A percentile compares a stretch with the other conserved stretches of the same genome.
phyloP scores from a whole-genome alignment of 2,888 invertebrate genomes.

The Cataglyphis altisquamis region DNA sequence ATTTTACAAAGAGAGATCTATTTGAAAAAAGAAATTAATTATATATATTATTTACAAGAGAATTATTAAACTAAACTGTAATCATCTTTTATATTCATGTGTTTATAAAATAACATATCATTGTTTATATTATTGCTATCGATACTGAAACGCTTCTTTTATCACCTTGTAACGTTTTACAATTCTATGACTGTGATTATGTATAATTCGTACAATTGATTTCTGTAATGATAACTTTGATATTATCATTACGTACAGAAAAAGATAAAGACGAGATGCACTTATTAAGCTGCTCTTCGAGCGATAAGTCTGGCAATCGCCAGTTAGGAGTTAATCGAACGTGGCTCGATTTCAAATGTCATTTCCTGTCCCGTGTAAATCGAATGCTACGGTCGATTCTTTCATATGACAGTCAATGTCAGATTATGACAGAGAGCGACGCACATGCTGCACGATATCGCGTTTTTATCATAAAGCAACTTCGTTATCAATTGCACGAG shows the following conservation, averaged over 20 bases:
- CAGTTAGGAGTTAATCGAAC: conserved; percentile 34
- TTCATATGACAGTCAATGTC: conserved; percentile 55
- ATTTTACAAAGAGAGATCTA: background rate
- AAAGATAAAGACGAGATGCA: background rate
- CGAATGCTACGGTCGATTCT: conserved; percentile 60
- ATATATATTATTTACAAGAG: background rate
- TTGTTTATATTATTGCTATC: background rate
- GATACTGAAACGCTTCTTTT: background rate
- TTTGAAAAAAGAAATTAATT: background rate
- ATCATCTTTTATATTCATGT: background rate
- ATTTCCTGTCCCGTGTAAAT: conserved; percentile 73
- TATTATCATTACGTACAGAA: background rate
- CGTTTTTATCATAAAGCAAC: conserved; percentile 42
- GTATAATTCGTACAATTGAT: conserved; percentile 11
- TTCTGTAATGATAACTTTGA: conserved; percentile 5
- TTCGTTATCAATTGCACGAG: conserved; percentile 11
- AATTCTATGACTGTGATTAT: background rate
- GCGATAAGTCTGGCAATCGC: background rate
- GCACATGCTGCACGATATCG: conserved; percentile 68
- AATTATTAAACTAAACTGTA: background rate
- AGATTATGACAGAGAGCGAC: conserved; percentile 70
- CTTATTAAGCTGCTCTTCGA: background rate
- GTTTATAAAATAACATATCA: background rate
- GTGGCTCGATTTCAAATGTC: conserved; percentile 39
- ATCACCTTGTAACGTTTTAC: background rate